Evolutionary conservation across 2,113 vertebrate species (phyloP), one percentile per base, ranked within the genome.

Genomic region (Phyllopteryx taeniolatus): DNA sequence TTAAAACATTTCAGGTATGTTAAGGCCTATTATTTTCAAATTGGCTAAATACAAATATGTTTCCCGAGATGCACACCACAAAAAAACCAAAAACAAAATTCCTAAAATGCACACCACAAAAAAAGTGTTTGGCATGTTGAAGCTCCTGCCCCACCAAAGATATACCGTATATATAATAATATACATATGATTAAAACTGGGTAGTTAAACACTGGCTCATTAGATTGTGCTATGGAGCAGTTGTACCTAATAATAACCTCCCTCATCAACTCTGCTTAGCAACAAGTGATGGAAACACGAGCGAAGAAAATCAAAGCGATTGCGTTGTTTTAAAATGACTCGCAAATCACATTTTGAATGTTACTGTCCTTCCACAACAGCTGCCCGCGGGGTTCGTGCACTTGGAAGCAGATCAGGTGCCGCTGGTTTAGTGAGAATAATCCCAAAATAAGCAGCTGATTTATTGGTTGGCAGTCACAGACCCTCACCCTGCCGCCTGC

Each of bases 381-480:
- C 4, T 51, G 71, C 6, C n/a, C 12, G 54, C 43, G 4, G 12
- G 53, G 19, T n/a, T n/a, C n/a, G 31, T 53, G 22, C 47, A 44
- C 27, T 11, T 72, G 53, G 75, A 70, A 67, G 71, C 3, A 22
- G 60, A 72, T 78, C 70, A 67, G 10, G 68, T 72, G 22, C 46
- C 42, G n/a, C 5, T 59, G 19, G 5, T 1, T 72, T 77, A 74
- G 59, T 75, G 74, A 33, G 57, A 69, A 47, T 71, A 67, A n/a
- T 67, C 62, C 56, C 46, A 76, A 73, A 85, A 22, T 71, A 64
- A 73, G 15, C 79, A 73, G 66, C 65, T 68, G 64, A 44, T 2
- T 51, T 72, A 74, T 85, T 85, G 81, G 81, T 81, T 20, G 2
- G 68, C 79, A 76, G 79, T 72, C 73, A 72, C 59, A 7, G 13